A percentile compares a stretch with the other conserved stretches of the same genome.
phyloP scores from a whole-genome alignment of 2,113 vertebrate genomes.

The Aegypius monachus region DNA sequence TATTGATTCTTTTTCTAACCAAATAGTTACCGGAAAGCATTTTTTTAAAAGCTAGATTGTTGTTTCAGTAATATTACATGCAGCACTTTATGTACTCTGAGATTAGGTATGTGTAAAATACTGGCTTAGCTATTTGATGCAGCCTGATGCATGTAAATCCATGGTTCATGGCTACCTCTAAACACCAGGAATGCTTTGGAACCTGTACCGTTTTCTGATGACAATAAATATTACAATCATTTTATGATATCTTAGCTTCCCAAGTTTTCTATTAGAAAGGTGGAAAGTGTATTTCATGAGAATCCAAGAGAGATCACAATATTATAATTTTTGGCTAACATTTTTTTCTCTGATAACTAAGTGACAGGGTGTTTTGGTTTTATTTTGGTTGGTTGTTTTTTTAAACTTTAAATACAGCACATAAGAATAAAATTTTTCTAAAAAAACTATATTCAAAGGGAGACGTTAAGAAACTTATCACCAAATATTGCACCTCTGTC shows the following conservation, averaged over 20 bases:
- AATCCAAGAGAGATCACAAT: not conserved
- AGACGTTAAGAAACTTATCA: not conserved
- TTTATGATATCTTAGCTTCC: not conserved
- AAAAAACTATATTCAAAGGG: not conserved
- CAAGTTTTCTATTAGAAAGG: not conserved
- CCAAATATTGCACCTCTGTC: not conserved
- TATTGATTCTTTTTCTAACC: constrained; percentile 49
- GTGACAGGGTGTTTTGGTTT: not conserved
- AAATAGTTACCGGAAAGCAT: constrained; percentile 19
- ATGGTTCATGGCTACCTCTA: not conserved
- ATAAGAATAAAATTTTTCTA: not conserved
- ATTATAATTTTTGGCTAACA: not conserved
- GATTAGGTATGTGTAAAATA: not conserved
- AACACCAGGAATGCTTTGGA: not conserved
- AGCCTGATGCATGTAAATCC: not conserved
- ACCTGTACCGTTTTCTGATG: not conserved
- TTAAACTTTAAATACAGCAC: not conserved
- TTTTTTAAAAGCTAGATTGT: not conserved
- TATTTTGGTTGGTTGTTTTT: not conserved
- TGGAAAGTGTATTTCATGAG: not conserved
- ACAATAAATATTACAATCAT: not conserved
- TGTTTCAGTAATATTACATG: constrained; percentile 29
- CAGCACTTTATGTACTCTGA: not conserved
- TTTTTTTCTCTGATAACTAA: not conserved
- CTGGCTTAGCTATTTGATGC: not conserved